Evolutionary conservation across 2,888 invertebrate species (phyloP).

Genomic region (Ischnus inquisitorius): DNA sequence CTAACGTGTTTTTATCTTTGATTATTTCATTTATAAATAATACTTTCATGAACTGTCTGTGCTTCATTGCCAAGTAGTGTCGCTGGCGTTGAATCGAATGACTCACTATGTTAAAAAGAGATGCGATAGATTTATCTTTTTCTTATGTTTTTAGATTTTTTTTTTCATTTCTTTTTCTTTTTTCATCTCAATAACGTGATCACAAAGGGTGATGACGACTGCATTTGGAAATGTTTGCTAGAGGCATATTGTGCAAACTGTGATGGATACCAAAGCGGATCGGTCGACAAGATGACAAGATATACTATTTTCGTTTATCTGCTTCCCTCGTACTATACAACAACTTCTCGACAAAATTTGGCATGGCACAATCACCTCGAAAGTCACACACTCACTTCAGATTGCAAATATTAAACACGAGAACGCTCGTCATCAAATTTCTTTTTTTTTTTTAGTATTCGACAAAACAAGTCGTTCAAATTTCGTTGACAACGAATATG

Average conservation of each 20-base stretch:
- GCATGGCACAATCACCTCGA: constrained; percentile 63
- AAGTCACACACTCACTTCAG: constrained; percentile 52
- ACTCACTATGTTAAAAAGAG: constrained; percentile 51
- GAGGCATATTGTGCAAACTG: constrained; percentile 41
- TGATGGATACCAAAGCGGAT: constrained; percentile 42
- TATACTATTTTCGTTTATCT: constrained; percentile 32
- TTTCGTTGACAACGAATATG: constrained; percentile 9
- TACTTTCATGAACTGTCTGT: constrained; percentile 61
- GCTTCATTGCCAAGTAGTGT: constrained; percentile 51
- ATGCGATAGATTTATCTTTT: constrained; percentile 11
- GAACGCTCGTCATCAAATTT: constrained; percentile 26
- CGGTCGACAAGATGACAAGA: constrained; percentile 15
- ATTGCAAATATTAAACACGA: constrained; percentile 46
- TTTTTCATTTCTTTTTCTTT: neutral
- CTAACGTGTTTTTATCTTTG: constrained; percentile 32
- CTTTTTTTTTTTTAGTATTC: constrained; percentile 31
- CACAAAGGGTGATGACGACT: constrained; percentile 31
- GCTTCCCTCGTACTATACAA: constrained; percentile 14
- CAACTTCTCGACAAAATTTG: constrained; percentile 47
- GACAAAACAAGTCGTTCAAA: constrained; percentile 26
- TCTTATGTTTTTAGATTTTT: neutral
- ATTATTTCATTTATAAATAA: constrained; percentile 55
- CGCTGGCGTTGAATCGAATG: constrained; percentile 17
- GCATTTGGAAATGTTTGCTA: constrained; percentile 45
- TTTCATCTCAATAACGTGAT: constrained; percentile 14